Evolutionary conservation across 2,888 invertebrate species (phyloP), one percentile per base, ranked within the genome.

Genomic region (Muscina levida): DNA sequence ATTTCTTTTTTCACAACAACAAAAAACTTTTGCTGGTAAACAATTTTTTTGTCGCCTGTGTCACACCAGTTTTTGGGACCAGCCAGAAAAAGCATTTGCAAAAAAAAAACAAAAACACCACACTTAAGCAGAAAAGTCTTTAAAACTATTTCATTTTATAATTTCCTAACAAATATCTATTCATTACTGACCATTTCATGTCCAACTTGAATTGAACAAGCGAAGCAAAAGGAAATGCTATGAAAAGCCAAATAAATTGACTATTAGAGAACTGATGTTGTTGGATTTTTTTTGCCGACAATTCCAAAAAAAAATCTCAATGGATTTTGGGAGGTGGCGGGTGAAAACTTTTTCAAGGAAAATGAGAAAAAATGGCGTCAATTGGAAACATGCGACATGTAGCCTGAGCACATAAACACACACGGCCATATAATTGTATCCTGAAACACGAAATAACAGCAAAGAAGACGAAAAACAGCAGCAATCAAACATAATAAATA

Each of bases 201-300:
- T 22, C 22, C 1, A 62, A 53, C 44, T 22, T 10, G 24, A 44
- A n/a, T n/a, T n/a, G n/a, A n/a, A n/a, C n/a, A n/a, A n/a, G n/a
- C 42, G 48, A 57, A 11, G 17, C 6, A 24, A 39, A 3, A 39
- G 13, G 42, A 62, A 62, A 62, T 42, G 62, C 39, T 42, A 62
- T 62, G 42, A 68, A 74, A 67, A 74, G 48, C 51, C 71, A 74
- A 79, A 79, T 79, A 79, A 79, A 75, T 79, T 79, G 74, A 71
- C 70, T 74, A 71, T 71, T 79, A 74, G 39, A 74, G 39, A 39
- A 59, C 11, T 59, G 39, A 59, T 42, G 62, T 62, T 59, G 57
- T 10, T 66, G 26, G 59, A 66, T 74, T 78, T 70, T 17, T 10
- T 51, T 19, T 51, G 8, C 51, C 19, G 11, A 31, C 19, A 42